Evolutionary conservation across 2,113 vertebrate species (phyloP), one percentile per base, ranked within the genome.

Genomic region (Accipiter cooperii): DNA sequence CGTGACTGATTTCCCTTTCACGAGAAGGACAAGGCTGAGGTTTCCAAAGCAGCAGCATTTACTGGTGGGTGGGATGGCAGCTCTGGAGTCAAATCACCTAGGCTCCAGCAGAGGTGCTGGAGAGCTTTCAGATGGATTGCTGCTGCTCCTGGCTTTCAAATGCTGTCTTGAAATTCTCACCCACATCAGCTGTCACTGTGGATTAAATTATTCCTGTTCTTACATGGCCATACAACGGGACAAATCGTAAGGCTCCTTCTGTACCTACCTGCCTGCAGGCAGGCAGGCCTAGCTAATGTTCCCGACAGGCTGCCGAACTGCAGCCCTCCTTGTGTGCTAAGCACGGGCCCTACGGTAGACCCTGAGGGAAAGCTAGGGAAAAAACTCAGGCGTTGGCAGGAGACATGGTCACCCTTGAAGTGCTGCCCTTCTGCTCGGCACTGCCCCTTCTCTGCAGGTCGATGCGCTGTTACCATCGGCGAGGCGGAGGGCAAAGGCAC

Each of bases 391-490:
- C 2, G 0, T 15, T 22, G 52, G 17, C n/a, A 47, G 74, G n/a
- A 80, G 47, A 49, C 5, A 2, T 12, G n/a, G 9, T 49, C 5
- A 1, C 13, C n/a, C n/a, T 60, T 49, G 52, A 44, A 66, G 38
- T 17, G 22, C 60, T 73, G 34, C 22, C 34, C 33, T 29, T 55
- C 40, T 68, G 63, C 55, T 69, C 6, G 2, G 47, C n/a, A 31
- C 19, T 60, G 54, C 52, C 29, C n/a, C n/a, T 46, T 75, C 52
- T 11, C 40, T 68, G 61, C 52, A 31, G 28, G 52, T 14, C 3
- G 1, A 12, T n/a, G 25, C 0, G 3, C 46, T 76, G 47, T 54
- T 63, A 17, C 25, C 47, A 10, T 46, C 31, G 15, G 13, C 0
- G 2, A 47, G 63, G 47, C 31, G n/a, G 40, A 63, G 55, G 17